Evolutionary conservation across 1,140 invertebrate species (phyloP).

Genomic region (Diorhabda sublineata): DNA sequence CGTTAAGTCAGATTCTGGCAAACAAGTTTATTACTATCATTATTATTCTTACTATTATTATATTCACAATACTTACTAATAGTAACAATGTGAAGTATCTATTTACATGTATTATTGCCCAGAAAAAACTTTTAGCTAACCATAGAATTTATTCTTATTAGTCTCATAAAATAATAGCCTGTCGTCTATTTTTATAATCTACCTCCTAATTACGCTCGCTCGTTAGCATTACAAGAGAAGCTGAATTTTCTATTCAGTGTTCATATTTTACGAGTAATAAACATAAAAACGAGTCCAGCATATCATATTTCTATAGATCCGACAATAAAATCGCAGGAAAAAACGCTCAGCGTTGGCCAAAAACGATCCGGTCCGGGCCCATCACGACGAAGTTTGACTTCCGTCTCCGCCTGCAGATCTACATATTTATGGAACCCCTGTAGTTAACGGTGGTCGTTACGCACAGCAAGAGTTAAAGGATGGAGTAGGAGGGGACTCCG

Average conservation of each 20-base stretch:
- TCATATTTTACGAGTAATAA: conserved; percentile 13
- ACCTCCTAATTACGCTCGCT: not conserved
- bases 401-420: conserved; percentile 14
- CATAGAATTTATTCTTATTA: too few relatives aligned
- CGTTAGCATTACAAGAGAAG: not conserved
- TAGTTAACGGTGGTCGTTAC: conserved; percentile 19
- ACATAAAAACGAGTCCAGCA: conserved; percentile 1
- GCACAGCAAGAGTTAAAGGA: conserved; percentile 7
- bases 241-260: conserved; percentile 3
- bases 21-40: too few relatives aligned
- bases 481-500: not conserved
- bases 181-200: not conserved
- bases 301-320: conserved; percentile 12
- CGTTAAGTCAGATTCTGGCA: too few relatives aligned
- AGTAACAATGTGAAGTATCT: too few relatives aligned
- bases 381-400: not conserved
- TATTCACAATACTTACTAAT: too few relatives aligned
- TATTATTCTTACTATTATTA: too few relatives aligned
- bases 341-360: not conserved
- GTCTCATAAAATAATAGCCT: not conserved
- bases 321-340: conserved; percentile 8
- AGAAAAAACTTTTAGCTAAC: too few relatives aligned
- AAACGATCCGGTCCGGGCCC: not conserved
- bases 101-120: too few relatives aligned
- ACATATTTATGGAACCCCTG: conserved; percentile 19